Conservation (phyloP, 1,140 invertebrate species). For the Bicyclus anynana region DNA sequence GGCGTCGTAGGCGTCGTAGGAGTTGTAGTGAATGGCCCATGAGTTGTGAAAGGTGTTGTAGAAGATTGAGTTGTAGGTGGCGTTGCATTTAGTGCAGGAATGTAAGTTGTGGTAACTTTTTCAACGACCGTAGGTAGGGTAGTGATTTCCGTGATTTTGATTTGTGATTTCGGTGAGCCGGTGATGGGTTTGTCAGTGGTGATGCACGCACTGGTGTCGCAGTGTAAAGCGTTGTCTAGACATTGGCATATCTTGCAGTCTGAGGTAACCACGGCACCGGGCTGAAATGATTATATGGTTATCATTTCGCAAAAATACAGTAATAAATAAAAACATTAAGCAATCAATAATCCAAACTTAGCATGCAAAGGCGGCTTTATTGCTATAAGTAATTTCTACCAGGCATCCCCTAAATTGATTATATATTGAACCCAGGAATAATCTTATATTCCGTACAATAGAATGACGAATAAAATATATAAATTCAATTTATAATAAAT, state of each 20-base stretch:
- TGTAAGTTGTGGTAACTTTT: background rate
- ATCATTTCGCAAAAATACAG: too few relatives aligned
- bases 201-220: constrained; percentile 77
- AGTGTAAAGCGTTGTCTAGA: constrained; percentile 84
- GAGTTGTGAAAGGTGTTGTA: constrained; percentile 14
- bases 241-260: constrained; percentile 86
- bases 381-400: too few relatives aligned
- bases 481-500: too few relatives aligned
- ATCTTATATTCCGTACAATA: too few relatives aligned
- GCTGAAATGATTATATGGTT: constrained; percentile 54
- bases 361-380: too few relatives aligned
- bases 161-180: constrained; percentile 27
- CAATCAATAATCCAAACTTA: too few relatives aligned
- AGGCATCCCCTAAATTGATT: too few relatives aligned
- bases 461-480: too few relatives aligned
- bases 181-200: constrained; percentile 15
- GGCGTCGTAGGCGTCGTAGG: constrained; percentile 19
- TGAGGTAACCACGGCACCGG: constrained; percentile 78
- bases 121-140: constrained; percentile 2
- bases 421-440: too few relatives aligned
- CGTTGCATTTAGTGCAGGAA: background rate
- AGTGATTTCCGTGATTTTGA: background rate
- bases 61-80: constrained; percentile 14
- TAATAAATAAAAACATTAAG: too few relatives aligned
- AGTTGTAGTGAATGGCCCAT: constrained; percentile 16